Evolutionary conservation across 1,140 invertebrate species (phyloP).

Genomic region (Dendrolimus kikuchii): DNA sequence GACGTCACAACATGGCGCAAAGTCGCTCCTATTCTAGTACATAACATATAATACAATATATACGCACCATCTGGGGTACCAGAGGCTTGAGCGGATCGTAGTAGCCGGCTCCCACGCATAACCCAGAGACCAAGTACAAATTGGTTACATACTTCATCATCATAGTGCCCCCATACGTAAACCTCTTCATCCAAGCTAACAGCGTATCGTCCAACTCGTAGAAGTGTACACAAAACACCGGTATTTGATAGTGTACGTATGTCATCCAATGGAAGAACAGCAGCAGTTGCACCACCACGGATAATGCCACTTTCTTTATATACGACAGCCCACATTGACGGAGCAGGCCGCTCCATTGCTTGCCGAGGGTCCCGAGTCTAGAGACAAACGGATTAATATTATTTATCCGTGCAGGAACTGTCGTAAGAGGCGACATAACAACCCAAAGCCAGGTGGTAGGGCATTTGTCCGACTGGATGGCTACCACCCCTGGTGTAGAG

Average conservation of each 20-base stretch:
- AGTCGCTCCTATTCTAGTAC: no score
- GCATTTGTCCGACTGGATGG: no score
- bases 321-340: slow-evolving; percentile 24
- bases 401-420: no score
- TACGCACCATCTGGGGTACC: slow-evolving; percentile 14
- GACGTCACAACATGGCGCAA: no score
- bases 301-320: slow-evolving; percentile 12
- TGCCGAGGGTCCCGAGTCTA: slow-evolving; percentile 4
- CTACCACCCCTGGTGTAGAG: no score
- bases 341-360: slow-evolving; percentile 18
- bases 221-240: slow-evolving; percentile 20
- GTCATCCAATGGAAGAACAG: slow-evolving; percentile 37
- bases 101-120: slow-evolving; percentile 27
- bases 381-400: no score
- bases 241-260: slow-evolving; percentile 30
- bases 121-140: slow-evolving; percentile 22
- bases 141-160: slow-evolving; percentile 24
- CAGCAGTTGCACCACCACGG: slow-evolving; percentile 13
- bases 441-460: no score
- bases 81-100: slow-evolving; percentile 17
- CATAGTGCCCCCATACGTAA: slow-evolving; percentile 4
- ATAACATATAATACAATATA: no score
- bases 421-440: no score
- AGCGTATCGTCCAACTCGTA: slow-evolving; percentile 6
- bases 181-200: slow-evolving; percentile 12